phyloP scores from a whole-genome alignment of 2,888 invertebrate genomes.

The Phyto melanocephala region DNA sequence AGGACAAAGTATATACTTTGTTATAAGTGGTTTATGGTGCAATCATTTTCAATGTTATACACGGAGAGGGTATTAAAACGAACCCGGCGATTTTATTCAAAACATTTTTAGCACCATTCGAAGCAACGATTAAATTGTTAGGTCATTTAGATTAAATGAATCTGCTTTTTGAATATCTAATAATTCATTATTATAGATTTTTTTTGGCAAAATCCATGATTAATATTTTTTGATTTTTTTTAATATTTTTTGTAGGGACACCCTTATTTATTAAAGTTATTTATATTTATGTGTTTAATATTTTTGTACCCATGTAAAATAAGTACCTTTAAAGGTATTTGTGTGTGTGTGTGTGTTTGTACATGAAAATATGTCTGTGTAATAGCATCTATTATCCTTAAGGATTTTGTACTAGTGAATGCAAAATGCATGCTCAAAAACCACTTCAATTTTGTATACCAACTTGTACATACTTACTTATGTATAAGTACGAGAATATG shows the following conservation, averaged over 20 bases:
- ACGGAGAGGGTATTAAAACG: no score
- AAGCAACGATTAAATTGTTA: no score
- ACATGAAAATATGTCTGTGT: neutral
- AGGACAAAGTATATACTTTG: no score
- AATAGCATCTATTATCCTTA: conserved; percentile 60
- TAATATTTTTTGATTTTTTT: neutral
- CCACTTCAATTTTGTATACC: conserved; percentile 61
- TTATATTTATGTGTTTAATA: neutral
- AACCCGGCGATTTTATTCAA: no score
- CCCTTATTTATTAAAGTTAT: neutral
- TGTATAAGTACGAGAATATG: neutral
- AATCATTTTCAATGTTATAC: no score
- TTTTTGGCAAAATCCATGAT: no score
- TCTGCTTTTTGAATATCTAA: no score
- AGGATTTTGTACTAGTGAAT: conserved; percentile 58
- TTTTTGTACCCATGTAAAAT: neutral
- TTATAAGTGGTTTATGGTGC: no score
- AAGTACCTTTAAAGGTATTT: neutral
- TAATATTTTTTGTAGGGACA: neutral
- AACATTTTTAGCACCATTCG: no score
- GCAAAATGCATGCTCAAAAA: conserved; percentile 60
- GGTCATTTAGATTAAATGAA: no score
- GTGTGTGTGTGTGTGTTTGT: neutral
- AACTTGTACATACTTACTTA: neutral
- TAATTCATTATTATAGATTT: no score